Conservation (phyloP, 2,888 invertebrate species). For the Andrena fulva region DNA sequence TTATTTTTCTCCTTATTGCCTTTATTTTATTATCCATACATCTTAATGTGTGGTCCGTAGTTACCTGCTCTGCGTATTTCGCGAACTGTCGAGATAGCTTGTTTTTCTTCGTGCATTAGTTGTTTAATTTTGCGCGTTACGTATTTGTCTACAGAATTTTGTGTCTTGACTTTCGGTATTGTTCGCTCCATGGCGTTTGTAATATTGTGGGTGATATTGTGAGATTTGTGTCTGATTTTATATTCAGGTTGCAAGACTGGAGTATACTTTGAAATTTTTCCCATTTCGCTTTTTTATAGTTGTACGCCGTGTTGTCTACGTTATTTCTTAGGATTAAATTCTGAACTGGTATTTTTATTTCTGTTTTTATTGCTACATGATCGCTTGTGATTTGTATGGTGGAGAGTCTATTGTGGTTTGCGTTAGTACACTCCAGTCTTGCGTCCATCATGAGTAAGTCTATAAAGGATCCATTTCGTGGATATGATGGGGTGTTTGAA, state of each 20-base stretch:
- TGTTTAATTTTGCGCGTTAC: not conserved
- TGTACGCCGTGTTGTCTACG: not conserved
- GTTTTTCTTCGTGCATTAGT: not conserved
- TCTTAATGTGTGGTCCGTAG: not conserved
- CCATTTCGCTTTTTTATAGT: not conserved
- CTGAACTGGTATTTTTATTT: not conserved
- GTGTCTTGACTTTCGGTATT: not conserved
- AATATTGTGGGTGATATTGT: not conserved
- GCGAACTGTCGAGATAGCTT: too few relatives aligned
- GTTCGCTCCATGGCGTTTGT: not conserved
- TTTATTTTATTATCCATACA: not conserved
- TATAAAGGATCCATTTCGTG: slow-evolving; percentile 1
- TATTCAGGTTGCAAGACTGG: not conserved
- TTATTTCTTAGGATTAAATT: not conserved
- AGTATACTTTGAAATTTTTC: not conserved
- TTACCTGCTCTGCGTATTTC: not conserved
- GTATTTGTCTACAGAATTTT: slow-evolving; percentile 5
- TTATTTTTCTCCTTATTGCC: not conserved
- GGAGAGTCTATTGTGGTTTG: not conserved
- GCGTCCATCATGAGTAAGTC: not conserved
- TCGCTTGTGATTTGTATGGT: slow-evolving; percentile 1
- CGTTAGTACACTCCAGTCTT: not conserved
- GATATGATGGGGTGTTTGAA: not conserved
- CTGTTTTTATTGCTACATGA: not conserved
- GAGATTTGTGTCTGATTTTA: not conserved